Conservation (phyloP, 1,140 invertebrate genomes). For the Ephestia elutella region DNA sequence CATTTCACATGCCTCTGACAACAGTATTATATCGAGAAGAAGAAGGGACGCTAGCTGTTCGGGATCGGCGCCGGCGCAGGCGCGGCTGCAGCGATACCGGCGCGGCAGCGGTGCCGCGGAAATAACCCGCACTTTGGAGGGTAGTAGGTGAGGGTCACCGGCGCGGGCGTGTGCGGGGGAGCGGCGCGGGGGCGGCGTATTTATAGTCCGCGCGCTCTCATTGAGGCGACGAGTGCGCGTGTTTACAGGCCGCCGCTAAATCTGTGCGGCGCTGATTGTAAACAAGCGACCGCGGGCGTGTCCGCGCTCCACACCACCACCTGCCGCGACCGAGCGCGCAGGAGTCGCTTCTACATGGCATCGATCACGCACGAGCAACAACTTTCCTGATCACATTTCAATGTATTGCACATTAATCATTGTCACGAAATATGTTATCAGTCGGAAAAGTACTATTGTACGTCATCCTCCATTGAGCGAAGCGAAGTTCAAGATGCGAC, state of each 20-base stretch:
- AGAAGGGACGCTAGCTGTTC: too few species aligned
- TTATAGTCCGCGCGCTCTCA: constrained; percentile 41
- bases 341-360: constrained; percentile 4
- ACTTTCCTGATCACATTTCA: neutral
- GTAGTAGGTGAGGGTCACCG: constrained; percentile 55
- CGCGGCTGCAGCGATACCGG: constrained; percentile 9
- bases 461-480: neutral
- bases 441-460: neutral
- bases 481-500: neutral
- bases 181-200: constrained; percentile 24
- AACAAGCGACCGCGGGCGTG: constrained; percentile 15
- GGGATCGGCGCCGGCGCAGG: neutral
- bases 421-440: neutral
- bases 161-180: constrained; percentile 7
- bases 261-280: constrained; percentile 26
- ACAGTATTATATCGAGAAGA: too few species aligned
- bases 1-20: too few species aligned
- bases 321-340: constrained; percentile 6
- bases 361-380: neutral
- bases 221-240: constrained; percentile 32
- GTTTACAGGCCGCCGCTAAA: constrained; percentile 27
- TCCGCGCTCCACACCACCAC: constrained; percentile 19
- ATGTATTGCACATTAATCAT: neutral
- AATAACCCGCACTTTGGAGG: constrained; percentile 44
- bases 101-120: constrained; percentile 19